Evolutionary conservation across 2,113 vertebrate genomes (phyloP), one percentile per base, ranked within the genome.

Genomic region (Cololabis saira): DNA sequence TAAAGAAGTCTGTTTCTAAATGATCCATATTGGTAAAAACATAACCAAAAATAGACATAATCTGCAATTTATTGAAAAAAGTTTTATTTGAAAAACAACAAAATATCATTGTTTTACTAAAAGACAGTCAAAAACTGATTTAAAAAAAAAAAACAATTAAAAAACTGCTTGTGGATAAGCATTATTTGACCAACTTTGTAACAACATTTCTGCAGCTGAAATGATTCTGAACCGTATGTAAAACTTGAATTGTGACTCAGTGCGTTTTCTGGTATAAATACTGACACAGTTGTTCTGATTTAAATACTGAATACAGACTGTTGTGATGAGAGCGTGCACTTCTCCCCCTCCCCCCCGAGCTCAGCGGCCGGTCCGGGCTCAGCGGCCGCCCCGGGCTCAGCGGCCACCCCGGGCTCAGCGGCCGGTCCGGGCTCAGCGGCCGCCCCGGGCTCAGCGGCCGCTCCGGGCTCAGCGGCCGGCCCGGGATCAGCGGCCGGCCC

Each of bases 11-110:
- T 47, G 5, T 47, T 47, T 6, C 8, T 45, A 9, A n/a, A 16
- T 7, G 5, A n/a, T 47, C 11, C 16, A 15, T 47, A 8, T 13
- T 50, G 48, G 12, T 27, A 14, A 43, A 51, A 43, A n/a, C 27
- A 14, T 42, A 77, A 51, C 4, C 17, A 67, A 63, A n/a, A 14
- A 13, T 1, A 66, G 12, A 62, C 17, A 42, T 11, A n/a, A 19
- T 15, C 6, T 18, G 22, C 59, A 18, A 37, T 17, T n/a, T 49
- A 60, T 41, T 12, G 30, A 61, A 66, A 75, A 61, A 5, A 1
- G 10, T 7, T 43, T 87, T 88, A 45, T 78, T 82, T 86, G 76
- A 88, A 78, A 74, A 68, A 1, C 1, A 24, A 16, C 0, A 18
- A 9, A 5, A 21, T 24, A 9, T 1, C 61, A 67, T 2, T 11